Base-by-base conservation (phyloP, 92 coral and sea anemone species). In the Actinostola sp. region DNA sequence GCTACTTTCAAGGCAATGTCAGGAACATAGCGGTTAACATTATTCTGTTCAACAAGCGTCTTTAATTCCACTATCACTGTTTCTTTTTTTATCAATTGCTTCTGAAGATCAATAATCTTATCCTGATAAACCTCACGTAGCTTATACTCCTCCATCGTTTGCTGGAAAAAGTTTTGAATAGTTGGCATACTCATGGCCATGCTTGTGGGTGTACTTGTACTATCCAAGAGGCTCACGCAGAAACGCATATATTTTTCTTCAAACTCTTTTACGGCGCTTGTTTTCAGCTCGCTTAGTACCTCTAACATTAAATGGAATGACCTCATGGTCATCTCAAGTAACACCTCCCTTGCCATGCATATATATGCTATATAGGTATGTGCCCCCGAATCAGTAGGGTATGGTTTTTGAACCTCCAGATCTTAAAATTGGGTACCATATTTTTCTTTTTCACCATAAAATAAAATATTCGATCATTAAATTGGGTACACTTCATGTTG, bases 1-100 rank as follows among this genome's bases (percentile, higher is more conserved):
- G 84, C 77, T 39, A 70, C 20, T 59, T 78, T 78, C 26, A 78
- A 21, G 43, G 84, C 84, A 50, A 50, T 50, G 6, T 50, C 57
- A 50, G 30, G 20, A 70, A 35, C 65, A 35, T 19, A 12, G 49
- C 33, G 71, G 55, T 65, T 65, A 17, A 65, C 51, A 39, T 65
- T 46, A 20, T 46, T 65, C 29, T 65, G 11, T 65, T 25, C 48
- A 46, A 28, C 27, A 65, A 65, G 71, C 29, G 71, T 16, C 38
- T 42, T 65, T 36, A 65, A 39, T 39, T 65, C 71, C 21, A 2
- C 23, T 35, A 64, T 64, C 15, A 38, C 26, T 32, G 28, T 64
- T 9, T 63, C 69, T 32, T 64, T 64, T 17, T 64, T 64, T 36
- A 26, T 38, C 46, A 63, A 35, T 35, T 63, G 45, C 38, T 3